Evolutionary conservation across 2,797 vertebrate genomes (phyloP), one percentile per base, ranked within the genome.

Genomic region (Danio jaintianensis): DNA sequence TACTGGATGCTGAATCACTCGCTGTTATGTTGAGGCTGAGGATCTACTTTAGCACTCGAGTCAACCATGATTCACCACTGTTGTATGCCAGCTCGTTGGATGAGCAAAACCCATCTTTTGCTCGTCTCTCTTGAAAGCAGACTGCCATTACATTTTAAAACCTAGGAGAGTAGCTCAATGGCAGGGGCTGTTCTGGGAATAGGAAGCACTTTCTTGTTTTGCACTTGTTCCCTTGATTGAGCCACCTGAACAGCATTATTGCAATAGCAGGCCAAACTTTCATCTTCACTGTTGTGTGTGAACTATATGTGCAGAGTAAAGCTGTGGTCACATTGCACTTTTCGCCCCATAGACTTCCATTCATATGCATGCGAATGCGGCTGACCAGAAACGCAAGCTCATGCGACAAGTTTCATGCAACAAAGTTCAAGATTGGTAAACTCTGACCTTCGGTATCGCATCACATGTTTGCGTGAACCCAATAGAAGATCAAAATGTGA

Each of bases 91-190:
- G 73, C 82, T 84, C 42, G 67, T 86, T 89, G 66, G 36, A 85
- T 58, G 59, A 78, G 79, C 56, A 29, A 86, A 85, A 81, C 63
- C 7, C 15, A 16, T 85, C 80, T 78, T 52, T 62, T 50, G 78
- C 80, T 87, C 87, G 85, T 88, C 83, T 87, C 83, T 70, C 45
- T 42, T 50, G 87, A 89, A 84, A 62, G n/a, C 42, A 38, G 40
- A 59, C 67, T 83, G 53, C 29, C 48, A 63, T 76, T 71, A 53
- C 50, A 16, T 80, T 79, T 66, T 77, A 43, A 78, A 55, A 42
- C n/a, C 50, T 9, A 36, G 0, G 2, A 11, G 42, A 73, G 15
- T 56, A 11, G 15, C 15, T 66, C 20, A 6, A 4, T 56, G 20
- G 15, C 16, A 45, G 52, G 40, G 67, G 50, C 18, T 55, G 0